phyloP scores from a whole-genome alignment of 2,797 vertebrate genomes.

The Arctocebus calabarensis region DNA sequence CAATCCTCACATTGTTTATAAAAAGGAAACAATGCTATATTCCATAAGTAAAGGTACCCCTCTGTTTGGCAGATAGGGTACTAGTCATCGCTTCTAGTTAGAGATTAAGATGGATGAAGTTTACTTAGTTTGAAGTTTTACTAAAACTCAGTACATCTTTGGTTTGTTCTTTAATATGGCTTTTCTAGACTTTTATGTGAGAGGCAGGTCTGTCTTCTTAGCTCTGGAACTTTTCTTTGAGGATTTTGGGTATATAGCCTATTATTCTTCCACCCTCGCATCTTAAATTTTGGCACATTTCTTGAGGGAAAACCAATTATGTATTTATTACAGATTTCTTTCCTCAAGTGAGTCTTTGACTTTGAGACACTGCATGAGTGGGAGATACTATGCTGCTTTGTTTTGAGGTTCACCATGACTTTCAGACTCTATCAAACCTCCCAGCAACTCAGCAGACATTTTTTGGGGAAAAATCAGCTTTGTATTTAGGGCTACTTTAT shows the following conservation, averaged over 20 bases:
- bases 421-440: background rate
- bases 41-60: background rate
- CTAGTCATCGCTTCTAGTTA: background rate
- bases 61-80: background rate
- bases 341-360: background rate
- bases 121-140: background rate
- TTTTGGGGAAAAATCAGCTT: background rate
- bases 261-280: background rate
- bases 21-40: background rate
- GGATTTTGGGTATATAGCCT: background rate
- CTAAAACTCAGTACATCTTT: slow-evolving; percentile 26
- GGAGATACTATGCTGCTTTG: background rate
- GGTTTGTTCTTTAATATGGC: background rate
- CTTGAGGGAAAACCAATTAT: background rate
- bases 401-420: background rate
- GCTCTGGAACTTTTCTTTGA: background rate
- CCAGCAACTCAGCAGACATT: slow-evolving; percentile 16
- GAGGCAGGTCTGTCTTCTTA: background rate
- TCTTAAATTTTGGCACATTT: background rate
- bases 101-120: background rate
- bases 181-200: background rate
- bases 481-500: background rate
- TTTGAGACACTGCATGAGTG: background rate
- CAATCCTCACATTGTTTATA: background rate
- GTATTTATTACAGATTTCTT: background rate